phyloP scores from a whole-genome alignment of 2,888 invertebrate species.

The Mesoligia furuncula region DNA sequence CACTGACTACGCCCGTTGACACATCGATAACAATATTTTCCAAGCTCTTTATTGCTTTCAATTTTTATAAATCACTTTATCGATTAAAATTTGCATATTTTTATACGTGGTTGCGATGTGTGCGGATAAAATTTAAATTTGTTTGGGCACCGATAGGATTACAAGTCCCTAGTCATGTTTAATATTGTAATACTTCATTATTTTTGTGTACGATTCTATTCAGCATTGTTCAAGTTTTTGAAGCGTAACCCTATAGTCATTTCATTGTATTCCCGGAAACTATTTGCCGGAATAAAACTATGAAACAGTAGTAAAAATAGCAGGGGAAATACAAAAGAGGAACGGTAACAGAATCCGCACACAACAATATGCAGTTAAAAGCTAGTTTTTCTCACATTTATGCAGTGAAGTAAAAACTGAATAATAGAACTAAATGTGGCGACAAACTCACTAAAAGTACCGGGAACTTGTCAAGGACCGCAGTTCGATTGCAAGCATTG shows the following conservation, averaged over 20 bases:
- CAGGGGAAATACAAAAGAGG: neutral
- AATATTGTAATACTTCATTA: slow-evolving; percentile 29
- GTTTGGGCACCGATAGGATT: slow-evolving; percentile 44
- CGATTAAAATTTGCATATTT: slow-evolving; percentile 62
- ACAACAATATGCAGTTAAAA: slow-evolving; percentile 38
- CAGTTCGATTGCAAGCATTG: slow-evolving; percentile 62
- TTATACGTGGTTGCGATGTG: slow-evolving; percentile 41
- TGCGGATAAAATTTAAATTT: slow-evolving; percentile 58
- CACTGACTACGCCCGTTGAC: slow-evolving; percentile 51
- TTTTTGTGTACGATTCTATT: slow-evolving; percentile 3
- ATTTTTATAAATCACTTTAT: slow-evolving; percentile 65
- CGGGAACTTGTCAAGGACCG: slow-evolving; percentile 41
- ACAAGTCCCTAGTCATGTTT: slow-evolving; percentile 47
- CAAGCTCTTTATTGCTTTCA: slow-evolving; percentile 53
- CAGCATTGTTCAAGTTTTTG: neutral
- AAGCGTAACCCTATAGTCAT: neutral
- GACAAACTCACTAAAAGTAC: slow-evolving; percentile 48
- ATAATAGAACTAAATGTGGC: slow-evolving; percentile 51
- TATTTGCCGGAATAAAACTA: slow-evolving; percentile 38
- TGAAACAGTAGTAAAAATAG: slow-evolving; percentile 36
- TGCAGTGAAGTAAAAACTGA: slow-evolving; percentile 38
- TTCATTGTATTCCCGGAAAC: slow-evolving; percentile 32
- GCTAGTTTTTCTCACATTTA: slow-evolving; percentile 34
- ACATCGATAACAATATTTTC: slow-evolving; percentile 64
- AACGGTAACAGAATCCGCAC: slow-evolving; percentile 2